A percentile compares a stretch with the other conserved stretches of the same genome.
These are phyloP conservation scores for Xiphophorus hellerii DNA, from an alignment of 2,113 vertebrate genomes.

Conservation along the genomic window DNA sequence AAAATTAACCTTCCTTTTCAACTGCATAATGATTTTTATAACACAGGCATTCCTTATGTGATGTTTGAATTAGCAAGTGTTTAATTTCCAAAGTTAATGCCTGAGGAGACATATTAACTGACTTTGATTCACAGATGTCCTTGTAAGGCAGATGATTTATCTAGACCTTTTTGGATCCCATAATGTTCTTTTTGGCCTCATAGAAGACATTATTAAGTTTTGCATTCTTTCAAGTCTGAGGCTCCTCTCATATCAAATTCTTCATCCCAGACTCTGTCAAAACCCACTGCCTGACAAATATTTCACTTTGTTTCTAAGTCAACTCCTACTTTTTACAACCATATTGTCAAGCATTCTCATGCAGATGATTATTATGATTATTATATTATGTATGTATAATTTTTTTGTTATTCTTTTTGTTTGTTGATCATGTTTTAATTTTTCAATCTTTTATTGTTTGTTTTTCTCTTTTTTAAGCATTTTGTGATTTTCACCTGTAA, in stretches of 20 bases:
- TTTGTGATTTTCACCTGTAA: too few relatives aligned
- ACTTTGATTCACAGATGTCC: slow-evolving; percentile 25
- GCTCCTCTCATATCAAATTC: slow-evolving; percentile 55
- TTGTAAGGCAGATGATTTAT: slow-evolving; percentile 51
- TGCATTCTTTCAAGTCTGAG: slow-evolving; percentile 62
- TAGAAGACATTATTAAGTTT: slow-evolving; percentile 46
- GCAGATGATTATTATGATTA: background rate
- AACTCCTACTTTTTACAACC: slow-evolving; percentile 45
- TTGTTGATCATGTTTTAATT: too few relatives aligned
- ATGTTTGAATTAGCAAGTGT: slow-evolving; percentile 23
- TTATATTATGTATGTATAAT: too few relatives aligned
- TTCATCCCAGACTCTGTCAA: slow-evolving; percentile 48
- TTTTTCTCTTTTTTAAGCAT: too few relatives aligned
- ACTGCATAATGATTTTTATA: slow-evolving; percentile 24
- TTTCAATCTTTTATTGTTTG: too few relatives aligned
- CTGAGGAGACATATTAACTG: slow-evolving; percentile 30
- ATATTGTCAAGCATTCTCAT: slow-evolving; percentile 35
- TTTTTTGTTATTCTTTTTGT: too few relatives aligned
- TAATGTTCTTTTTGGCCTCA: slow-evolving; percentile 55
- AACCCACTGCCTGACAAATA: slow-evolving; percentile 65
- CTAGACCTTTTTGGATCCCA: slow-evolving; percentile 31
- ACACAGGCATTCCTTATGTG: slow-evolving; percentile 30
- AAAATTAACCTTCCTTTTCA: slow-evolving; percentile 22
- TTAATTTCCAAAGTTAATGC: slow-evolving; percentile 29
- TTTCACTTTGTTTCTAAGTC: slow-evolving; percentile 64